These are phyloP conservation scores for Sibirionetta formosa DNA, from an alignment of 2,797 vertebrate species.

Conservation along the genomic window DNA sequence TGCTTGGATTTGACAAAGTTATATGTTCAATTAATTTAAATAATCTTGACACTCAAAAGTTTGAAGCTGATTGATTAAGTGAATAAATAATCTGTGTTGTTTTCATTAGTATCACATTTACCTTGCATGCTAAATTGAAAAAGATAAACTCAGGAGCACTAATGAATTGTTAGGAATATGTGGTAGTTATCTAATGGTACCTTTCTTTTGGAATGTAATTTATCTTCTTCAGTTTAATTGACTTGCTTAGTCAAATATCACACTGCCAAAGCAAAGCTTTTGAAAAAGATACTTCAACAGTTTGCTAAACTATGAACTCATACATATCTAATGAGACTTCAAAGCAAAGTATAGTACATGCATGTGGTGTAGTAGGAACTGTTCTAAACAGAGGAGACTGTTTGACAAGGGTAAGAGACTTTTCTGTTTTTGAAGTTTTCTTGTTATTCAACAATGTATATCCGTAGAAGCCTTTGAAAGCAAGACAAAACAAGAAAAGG, in stretches of 20 bases:
- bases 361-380: not conserved
- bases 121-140: conserved; percentile 42
- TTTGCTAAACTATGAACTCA: conserved; percentile 39
- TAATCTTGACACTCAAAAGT: conserved; percentile 55
- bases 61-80: conserved; percentile 64
- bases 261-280: not conserved
- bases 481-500: not conserved
- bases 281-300: conserved; percentile 3
- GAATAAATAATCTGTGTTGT: conserved; percentile 55
- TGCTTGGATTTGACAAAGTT: conserved; percentile 18
- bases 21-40: conserved; percentile 33
- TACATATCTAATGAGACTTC: conserved; percentile 25
- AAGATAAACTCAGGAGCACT: conserved; percentile 48
- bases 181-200: conserved; percentile 49
- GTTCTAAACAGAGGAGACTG: not conserved
- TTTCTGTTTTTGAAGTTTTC: not conserved
- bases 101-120: conserved; percentile 56
- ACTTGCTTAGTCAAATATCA: conserved; percentile 64
- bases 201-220: conserved; percentile 47
- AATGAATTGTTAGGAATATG: conserved; percentile 49
- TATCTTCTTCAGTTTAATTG: conserved; percentile 67
- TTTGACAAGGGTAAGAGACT: not conserved
- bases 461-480: not conserved
- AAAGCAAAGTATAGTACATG: not conserved
- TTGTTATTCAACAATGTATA: not conserved